These are phyloP conservation scores for Lepidonotus clava DNA, from an alignment of 2,888 invertebrate genomes.

Conservation along the genomic window DNA sequence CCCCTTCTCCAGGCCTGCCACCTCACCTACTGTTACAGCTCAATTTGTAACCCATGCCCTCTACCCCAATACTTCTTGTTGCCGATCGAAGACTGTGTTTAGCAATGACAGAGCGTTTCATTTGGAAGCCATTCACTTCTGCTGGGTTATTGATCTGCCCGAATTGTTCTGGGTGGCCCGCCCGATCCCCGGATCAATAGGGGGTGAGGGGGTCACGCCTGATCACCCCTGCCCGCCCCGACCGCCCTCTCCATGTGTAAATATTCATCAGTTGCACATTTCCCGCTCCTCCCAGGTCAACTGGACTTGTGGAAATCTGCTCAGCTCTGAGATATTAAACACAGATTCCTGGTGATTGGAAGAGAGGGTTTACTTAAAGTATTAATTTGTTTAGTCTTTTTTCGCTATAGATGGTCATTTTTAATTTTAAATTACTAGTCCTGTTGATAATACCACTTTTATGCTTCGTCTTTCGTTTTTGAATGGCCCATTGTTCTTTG, in stretches of 20 bases:
- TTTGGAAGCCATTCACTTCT: not conserved
- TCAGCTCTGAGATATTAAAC: too few relatives aligned
- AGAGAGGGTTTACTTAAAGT: too few relatives aligned
- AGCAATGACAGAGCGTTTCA: constrained; percentile 23
- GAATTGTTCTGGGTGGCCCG: not conserved
- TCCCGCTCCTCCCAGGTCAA: not conserved
- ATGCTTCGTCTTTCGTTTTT: too few relatives aligned
- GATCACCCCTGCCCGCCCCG: not conserved
- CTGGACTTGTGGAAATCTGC: too few relatives aligned
- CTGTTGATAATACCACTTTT: too few relatives aligned
- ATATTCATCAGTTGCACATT: not conserved
- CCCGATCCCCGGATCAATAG: not conserved
- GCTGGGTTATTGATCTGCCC: not conserved
- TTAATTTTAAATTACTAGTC: too few relatives aligned
- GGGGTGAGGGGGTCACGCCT: not conserved
- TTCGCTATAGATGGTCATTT: too few relatives aligned
- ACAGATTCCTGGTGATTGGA: too few relatives aligned
- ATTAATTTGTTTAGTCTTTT: too few relatives aligned
- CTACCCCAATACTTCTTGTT: not conserved
- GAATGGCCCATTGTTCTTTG: too few relatives aligned
- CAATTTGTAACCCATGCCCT: not conserved
- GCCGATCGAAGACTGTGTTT: not conserved
- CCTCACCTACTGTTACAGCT: not conserved
- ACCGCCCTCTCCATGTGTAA: not conserved
- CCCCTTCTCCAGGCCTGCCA: too few relatives aligned